Evolutionary conservation across 2,113 vertebrate species (phyloP), one percentile per base, ranked within the genome.

Genomic region (Pseudopipra pipra): DNA sequence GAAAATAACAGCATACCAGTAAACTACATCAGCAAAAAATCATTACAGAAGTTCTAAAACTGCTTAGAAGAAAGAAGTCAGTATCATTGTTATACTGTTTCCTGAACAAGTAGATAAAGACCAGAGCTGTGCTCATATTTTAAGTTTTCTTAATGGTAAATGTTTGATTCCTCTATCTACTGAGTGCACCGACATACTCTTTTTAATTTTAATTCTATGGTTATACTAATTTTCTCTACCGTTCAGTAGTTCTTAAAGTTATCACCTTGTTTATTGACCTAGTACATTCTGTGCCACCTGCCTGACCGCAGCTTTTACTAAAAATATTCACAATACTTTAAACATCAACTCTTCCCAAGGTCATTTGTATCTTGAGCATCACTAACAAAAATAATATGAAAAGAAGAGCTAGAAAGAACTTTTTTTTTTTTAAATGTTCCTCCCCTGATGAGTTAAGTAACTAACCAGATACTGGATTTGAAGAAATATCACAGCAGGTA

Each of bases 401-500:
- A 96, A 66, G 43, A 89, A 39, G 49, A 92, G 72, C 61, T 71
- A 63, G 54, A 59, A 24, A 56, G 54, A 59, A 91, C 74, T 47
- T 23, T 27, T 18, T 43, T 52, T 62, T 52, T 11, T 2, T 2
- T 10, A 58, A 41, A 52, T 11, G 28, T 37, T 82, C 28, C 17
- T 91, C 37, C 37, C 55, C n/a, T 27, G 22, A 81, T 4, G 6
- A 95, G 35, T 73, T 79, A 92, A 92, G 58, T 78, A 93, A 98
- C 98, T 96, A 90, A 98, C 98, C 98, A 95, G 94, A 97, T 95
- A 98, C 5, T 51, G 97, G 92, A 67, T 97, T 97, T 52, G 98
- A 96, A 87, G 98, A 98, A 93, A 98, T 98, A 95, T 98, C 97
- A 88, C 99, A 99, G 97, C 99, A 99, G 94, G 98, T 98, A 88